Conservation (phyloP, 2,888 invertebrate species). For the Drosophila nr. fundita region DNA sequence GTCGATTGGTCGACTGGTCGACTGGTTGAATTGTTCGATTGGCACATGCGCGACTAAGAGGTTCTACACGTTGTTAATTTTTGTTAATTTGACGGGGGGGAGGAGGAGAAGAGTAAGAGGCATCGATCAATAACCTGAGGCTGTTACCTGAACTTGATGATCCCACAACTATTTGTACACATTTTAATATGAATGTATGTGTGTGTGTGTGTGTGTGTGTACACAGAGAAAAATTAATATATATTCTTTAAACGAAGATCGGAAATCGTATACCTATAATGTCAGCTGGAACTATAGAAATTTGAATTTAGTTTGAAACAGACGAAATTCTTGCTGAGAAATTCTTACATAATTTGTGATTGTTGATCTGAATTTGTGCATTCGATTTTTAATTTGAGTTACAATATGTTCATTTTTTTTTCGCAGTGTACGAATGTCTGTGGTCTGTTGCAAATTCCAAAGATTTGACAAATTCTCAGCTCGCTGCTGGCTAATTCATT, state of each 20-base stretch:
- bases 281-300: background rate
- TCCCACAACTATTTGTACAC: constrained; percentile 19
- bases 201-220: no score
- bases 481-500: constrained; percentile 30
- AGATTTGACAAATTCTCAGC: constrained; percentile 33
- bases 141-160: constrained; percentile 33
- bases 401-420: background rate
- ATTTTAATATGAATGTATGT: background rate
- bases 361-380: background rate
- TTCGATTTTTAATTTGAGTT: no score
- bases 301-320: background rate
- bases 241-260: background rate
- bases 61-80: constrained; percentile 33
- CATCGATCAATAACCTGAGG: constrained; percentile 37
- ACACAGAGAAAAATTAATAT: background rate
- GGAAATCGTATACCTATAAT: no score
- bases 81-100: constrained; percentile 28
- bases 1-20: background rate
- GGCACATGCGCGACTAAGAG: constrained; percentile 24
- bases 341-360: background rate
- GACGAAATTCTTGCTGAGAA: background rate
- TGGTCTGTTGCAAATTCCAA: constrained; percentile 34
- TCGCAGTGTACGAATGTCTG: background rate
- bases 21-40: constrained; percentile 6
- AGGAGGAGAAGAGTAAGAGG: background rate